Evolutionary conservation across 2,888 invertebrate genomes (phyloP).

Genomic region (Cephonodes hylas): DNA sequence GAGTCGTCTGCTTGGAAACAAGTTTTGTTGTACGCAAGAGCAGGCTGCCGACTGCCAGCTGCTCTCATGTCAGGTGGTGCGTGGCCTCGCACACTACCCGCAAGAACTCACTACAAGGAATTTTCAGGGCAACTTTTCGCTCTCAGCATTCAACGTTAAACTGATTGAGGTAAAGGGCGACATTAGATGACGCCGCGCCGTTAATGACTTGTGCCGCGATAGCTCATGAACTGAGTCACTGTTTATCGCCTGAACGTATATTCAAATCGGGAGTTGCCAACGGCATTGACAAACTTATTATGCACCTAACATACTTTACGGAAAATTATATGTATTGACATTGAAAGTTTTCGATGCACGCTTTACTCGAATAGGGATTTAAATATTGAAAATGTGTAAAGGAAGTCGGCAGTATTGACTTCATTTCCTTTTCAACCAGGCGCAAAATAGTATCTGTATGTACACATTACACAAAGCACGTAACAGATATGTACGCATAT

Average conservation of each 20-base stretch:
- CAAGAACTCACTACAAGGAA: conserved; percentile 36
- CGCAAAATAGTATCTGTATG: not conserved
- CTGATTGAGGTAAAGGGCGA: not conserved
- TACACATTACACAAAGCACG: not conserved
- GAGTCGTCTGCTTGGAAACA: conserved; percentile 70
- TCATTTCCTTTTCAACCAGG: not conserved
- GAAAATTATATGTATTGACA: not conserved
- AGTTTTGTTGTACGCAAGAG: conserved; percentile 69
- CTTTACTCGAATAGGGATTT: not conserved
- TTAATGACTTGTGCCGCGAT: not conserved
- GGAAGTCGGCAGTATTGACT: not conserved
- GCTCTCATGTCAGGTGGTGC: conserved; percentile 73
- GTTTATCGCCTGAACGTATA: not conserved
- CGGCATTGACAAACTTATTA: not conserved
- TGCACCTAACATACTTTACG: not conserved
- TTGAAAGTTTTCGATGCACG: not conserved
- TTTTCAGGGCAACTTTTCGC: not conserved
- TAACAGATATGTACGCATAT: not conserved
- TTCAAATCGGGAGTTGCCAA: not conserved
- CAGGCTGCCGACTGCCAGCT: conserved; percentile 72
- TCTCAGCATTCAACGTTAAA: not conserved
- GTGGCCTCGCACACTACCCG: conserved; percentile 61
- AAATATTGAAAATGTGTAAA: not conserved
- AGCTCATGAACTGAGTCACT: not conserved
- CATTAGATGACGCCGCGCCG: not conserved